Base-by-base conservation (phyloP, 2,888 invertebrate species). In the Synanthedon formicaeformis region DNA sequence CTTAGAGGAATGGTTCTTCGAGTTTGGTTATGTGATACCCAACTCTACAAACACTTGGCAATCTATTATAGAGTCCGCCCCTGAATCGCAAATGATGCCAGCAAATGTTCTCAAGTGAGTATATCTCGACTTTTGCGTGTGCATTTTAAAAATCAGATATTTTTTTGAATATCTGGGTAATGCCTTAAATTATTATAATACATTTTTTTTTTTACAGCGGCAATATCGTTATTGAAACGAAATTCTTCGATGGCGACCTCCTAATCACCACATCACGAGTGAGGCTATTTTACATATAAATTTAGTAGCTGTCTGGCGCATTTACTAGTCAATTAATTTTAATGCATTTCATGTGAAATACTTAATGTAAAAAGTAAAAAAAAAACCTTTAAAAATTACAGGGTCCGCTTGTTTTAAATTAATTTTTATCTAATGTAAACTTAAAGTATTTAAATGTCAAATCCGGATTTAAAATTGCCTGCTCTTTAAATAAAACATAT, bases 41-140 rank as follows among this genome's bases (percentile, higher is more conserved):
- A 96, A 97, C 67, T 99, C 99, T 8, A 99, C 98, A 49, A 99
- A 99, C 81, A 99, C 99, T 11, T 99, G 99, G 99, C 99, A 99
- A 80, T 98, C 97, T 53, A 91, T 97, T 54, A 98, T 99, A 66
- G 98, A 99, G 84, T 99, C 99, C 11, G 99, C 99, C 0, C 99
- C 99, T 0, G 99, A 99, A 80, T 96, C 96, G 53, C 98, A 99
- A 86, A 99, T 99, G 99, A 98, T 99, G 97, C 99, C 99, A n/a
- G 98, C 99, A 4, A 96, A 95, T 78, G 92, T 99, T 57, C 90
- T 99, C 62, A 99, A 97, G 97, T 97, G 84, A 74, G 83, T 73
- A 52, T 50, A 51, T 12, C 50, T 50, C 11, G 41, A 41, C 14
- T 41, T 53, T 40, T 8, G 34, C 18, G 4, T 49, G 11, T 45